Base-by-base conservation (phyloP, 2,888 invertebrate genomes). In the Aspidapion aeneum region DNA sequence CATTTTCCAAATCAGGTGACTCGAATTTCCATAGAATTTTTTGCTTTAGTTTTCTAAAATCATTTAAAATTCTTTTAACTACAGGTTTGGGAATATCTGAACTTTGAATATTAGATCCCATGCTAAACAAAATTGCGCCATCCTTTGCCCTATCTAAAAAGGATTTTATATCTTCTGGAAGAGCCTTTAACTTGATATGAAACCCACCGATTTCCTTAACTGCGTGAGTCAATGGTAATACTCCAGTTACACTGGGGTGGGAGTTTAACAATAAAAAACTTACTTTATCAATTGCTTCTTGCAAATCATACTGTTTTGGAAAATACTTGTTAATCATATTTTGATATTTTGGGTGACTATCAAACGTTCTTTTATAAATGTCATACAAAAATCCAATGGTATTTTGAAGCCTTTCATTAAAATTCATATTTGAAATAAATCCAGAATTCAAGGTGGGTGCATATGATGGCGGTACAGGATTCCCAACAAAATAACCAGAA, bases 131-230 rank as follows among this genome's bases (percentile, higher is more conserved):
- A 18, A 81, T 74, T 0, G 74, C 78, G 5, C 81, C 81, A 48
- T 79, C 63, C 48, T 69, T 66, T 3, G 79, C 74, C n/a, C 71
- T 69, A 59, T 81, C 77, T 65, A 81, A 61, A 65, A 75, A 78
- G 12, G 64, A 49, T 69, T 78, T 69, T 3, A 80, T 62, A 52
- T 79, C 75, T 74, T 77, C 62, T 5, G 69, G 68, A 19, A 73
- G 55, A 61, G 59, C 59, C n/a, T 61, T 66, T 7, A 63, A 48
- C 17, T 57, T 63, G 48, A 76, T 68, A 51, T 86, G 86, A 54
- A 82, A 70, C 49, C 86, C 86, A 12, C 85, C 86, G 55, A 86
- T 79, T 72, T 86, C 85, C 1, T 86, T 74, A 61, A 83, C 77
- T 69, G 83, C 84, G 0, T 84, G 84, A 1, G 83, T 77, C 51